Conservation (phyloP, 2,113 vertebrate genomes). For the Scartelaos histophorus region DNA sequence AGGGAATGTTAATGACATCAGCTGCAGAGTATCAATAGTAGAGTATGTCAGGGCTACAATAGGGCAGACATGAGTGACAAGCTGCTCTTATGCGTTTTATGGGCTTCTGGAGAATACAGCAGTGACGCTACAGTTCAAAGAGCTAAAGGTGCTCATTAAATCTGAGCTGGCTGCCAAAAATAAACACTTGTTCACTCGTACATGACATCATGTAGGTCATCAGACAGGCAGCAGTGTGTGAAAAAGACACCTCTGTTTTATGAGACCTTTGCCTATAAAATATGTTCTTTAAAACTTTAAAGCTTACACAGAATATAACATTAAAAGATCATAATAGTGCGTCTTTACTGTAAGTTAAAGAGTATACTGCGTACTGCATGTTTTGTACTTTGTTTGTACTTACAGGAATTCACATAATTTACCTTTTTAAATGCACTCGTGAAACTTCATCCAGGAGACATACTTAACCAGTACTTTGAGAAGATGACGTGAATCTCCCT, state of each 20-base stretch:
- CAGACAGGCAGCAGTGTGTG: neutral
- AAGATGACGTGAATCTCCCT: too few species aligned
- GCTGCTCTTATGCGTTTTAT: slow-evolving; percentile 29
- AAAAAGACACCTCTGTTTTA: neutral
- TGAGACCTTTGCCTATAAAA: neutral
- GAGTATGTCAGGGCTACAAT: slow-evolving; percentile 46
- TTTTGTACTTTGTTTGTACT: too few species aligned
- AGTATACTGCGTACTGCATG: too few species aligned
- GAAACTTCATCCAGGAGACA: too few species aligned
- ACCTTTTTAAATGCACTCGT: too few species aligned
- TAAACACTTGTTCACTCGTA: slow-evolving; percentile 24
- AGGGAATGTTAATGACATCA: too few species aligned
- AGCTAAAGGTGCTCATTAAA: slow-evolving; percentile 31
- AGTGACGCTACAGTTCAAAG: slow-evolving; percentile 17
- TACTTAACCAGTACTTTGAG: too few species aligned
- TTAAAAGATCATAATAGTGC: too few species aligned
- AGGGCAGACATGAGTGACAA: slow-evolving; percentile 26
- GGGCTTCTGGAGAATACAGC: slow-evolving; percentile 23
- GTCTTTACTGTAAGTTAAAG: too few species aligned
- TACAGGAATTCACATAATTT: too few species aligned
- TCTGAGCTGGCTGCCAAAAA: slow-evolving; percentile 42
- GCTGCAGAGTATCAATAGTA: neutral
- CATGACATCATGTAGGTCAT: neutral
- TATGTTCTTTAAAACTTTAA: neutral
- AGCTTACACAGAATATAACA: too few species aligned